These are phyloP conservation scores for Tanytarsus gracilentus DNA, from an alignment of 2,888 invertebrate species.

Conservation along the genomic window DNA sequence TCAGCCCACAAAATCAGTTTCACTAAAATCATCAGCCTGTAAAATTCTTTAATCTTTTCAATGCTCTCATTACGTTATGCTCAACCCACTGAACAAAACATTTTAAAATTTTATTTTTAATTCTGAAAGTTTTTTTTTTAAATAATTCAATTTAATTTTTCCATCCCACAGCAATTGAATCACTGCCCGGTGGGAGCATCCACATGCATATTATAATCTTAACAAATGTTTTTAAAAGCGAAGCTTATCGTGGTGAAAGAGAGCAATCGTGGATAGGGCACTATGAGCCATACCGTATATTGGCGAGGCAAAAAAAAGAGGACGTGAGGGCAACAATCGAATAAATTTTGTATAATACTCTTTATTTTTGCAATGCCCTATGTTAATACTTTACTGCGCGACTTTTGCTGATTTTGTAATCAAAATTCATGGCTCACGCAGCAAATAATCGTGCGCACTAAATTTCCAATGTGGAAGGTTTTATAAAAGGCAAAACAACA, in stretches of 20 bases:
- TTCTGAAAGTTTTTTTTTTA: too few relatives aligned
- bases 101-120: too few relatives aligned
- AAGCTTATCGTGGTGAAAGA: background rate
- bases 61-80: too few relatives aligned
- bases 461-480: too few relatives aligned
- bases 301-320: background rate
- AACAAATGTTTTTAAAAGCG: background rate
- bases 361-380: background rate
- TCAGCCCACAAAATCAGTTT: constrained; percentile 14
- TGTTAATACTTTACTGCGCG: background rate
- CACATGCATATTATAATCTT: too few relatives aligned
- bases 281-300: background rate
- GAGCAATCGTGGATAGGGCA: background rate
- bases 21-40: constrained; percentile 16
- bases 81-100: too few relatives aligned
- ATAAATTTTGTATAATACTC: constrained; percentile 5
- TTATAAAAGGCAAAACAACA: constrained; percentile 13
- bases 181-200: too few relatives aligned
- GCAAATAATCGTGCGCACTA: constrained; percentile 35
- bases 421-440: constrained; percentile 34
- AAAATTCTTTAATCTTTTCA: constrained; percentile 5
- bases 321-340: constrained; percentile 22
- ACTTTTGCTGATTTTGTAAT: constrained; percentile 25
- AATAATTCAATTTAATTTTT: too few relatives aligned
- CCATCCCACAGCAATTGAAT: too few relatives aligned